Conservation (phyloP, 2,888 invertebrate genomes). For the Coecobrya sp. region DNA sequence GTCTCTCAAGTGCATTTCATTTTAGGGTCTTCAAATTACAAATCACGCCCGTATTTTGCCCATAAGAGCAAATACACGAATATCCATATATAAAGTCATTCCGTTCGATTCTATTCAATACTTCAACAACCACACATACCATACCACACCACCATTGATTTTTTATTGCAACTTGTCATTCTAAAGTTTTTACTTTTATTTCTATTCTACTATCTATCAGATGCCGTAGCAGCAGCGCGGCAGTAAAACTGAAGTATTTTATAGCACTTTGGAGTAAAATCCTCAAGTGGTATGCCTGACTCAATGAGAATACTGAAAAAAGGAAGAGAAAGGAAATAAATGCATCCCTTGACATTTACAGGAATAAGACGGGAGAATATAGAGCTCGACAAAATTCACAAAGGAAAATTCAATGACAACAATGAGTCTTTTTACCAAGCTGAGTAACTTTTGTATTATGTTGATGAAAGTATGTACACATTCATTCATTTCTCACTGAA, state of each 20-base stretch:
- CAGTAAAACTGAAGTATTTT: slow-evolving; percentile 50
- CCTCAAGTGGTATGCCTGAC: slow-evolving; percentile 51
- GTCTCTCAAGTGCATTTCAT: slow-evolving; percentile 61
- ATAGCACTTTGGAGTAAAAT: slow-evolving; percentile 55
- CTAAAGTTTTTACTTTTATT: slow-evolving; percentile 25
- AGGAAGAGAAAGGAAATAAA: slow-evolving; percentile 45
- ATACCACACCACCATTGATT: slow-evolving; percentile 19
- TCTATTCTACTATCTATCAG: neutral
- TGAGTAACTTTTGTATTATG: slow-evolving; percentile 22
- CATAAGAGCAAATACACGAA: neutral
- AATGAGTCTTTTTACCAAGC: slow-evolving; percentile 27
- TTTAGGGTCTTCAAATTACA: slow-evolving; percentile 59
- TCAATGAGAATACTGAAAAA: slow-evolving; percentile 48
- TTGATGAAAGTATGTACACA: slow-evolving; percentile 20
- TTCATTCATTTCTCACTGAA: neutral
- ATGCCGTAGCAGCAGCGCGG: neutral
- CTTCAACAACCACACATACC: neutral
- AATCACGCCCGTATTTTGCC: slow-evolving; percentile 43
- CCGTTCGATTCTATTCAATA: neutral
- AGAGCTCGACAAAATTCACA: neutral
- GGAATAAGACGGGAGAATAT: neutral
- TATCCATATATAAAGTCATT: slow-evolving; percentile 53
- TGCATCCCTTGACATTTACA: slow-evolving; percentile 68
- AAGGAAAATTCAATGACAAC: slow-evolving; percentile 58
- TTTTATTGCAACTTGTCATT: neutral